Percentiles rank a stretch among this genome's conserved stretches.
Conservation (phyloP, 2,888 invertebrate genomes). For the Xanthorhoe spadicearia region DNA sequence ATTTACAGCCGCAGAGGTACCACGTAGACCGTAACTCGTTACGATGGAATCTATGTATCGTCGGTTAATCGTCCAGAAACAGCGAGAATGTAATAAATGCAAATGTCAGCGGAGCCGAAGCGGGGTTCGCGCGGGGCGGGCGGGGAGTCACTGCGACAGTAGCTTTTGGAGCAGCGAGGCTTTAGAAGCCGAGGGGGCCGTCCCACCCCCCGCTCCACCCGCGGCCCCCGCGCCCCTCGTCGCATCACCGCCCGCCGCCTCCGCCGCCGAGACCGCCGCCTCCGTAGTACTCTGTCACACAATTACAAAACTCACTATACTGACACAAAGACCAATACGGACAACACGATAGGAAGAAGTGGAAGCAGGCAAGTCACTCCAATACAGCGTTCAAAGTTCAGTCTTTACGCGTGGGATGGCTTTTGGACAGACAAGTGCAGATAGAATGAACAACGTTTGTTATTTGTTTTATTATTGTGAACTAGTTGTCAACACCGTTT, state of each 20-base stretch:
- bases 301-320: conserved; percentile 15
- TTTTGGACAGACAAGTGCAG: conserved; percentile 33
- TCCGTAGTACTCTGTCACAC: conserved; percentile 79
- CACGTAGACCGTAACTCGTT: conserved; percentile 72
- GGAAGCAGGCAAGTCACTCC: conserved; percentile 34
- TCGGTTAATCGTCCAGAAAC: conserved; percentile 56
- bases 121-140: conserved; percentile 31
- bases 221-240: conserved; percentile 51
- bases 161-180: conserved; percentile 94
- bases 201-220: conserved; percentile 48
- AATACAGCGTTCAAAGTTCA: conserved; percentile 23
- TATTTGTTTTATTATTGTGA: conserved; percentile 14
- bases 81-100: conserved; percentile 73
- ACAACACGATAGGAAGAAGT: conserved; percentile 26
- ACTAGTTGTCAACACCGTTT: not conserved
- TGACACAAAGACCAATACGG: not conserved
- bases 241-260: conserved; percentile 62
- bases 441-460: conserved; percentile 12
- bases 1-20: conserved; percentile 80
- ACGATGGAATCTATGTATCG: conserved; percentile 61
- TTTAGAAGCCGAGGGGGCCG: conserved; percentile 74
- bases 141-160: conserved; percentile 89
- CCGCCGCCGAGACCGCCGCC: conserved; percentile 79
- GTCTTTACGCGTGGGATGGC: conserved; percentile 29
- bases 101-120: conserved; percentile 55